These are phyloP conservation scores for Plusia festucae DNA, from an alignment of 2,888 invertebrate genomes.

Conservation along the genomic window DNA sequence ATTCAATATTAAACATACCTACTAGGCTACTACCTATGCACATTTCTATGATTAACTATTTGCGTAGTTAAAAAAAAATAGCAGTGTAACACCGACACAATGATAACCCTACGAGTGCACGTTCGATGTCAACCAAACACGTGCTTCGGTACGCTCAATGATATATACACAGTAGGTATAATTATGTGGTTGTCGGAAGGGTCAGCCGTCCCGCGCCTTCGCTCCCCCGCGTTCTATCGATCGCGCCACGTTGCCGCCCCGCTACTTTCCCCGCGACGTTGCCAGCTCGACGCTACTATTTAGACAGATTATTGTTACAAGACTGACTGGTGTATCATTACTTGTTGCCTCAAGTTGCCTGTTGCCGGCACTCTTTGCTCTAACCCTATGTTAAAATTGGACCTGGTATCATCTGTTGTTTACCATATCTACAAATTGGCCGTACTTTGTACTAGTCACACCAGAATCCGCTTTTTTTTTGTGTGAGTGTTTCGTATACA, in stretches of 20 bases:
- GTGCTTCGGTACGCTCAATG: constrained; percentile 50
- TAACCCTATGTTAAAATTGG: constrained; percentile 28
- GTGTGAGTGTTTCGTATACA: constrained; percentile 11
- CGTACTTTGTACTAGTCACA: constrained; percentile 22
- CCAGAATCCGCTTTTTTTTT: constrained; percentile 22
- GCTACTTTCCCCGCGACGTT: constrained; percentile 80
- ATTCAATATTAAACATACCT: too few species aligned
- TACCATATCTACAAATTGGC: constrained; percentile 23
- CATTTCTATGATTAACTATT: constrained; percentile 7
- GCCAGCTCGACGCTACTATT: constrained; percentile 76
- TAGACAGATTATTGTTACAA: constrained; percentile 68
- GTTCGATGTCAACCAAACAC: constrained; percentile 57
- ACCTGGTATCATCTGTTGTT: constrained; percentile 27
- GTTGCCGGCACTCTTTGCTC: constrained; percentile 37
- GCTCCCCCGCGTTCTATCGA: constrained; percentile 67
- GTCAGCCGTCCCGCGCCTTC: constrained; percentile 65
- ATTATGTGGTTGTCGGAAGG: constrained; percentile 67
- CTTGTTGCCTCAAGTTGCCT: constrained; percentile 71
- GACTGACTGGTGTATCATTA: constrained; percentile 66
- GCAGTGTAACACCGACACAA: constrained; percentile 22
- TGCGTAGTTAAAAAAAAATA: constrained; percentile 20
- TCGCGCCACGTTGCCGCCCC: constrained; percentile 76
- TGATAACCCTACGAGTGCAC: constrained; percentile 53
- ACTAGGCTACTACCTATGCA: too few species aligned
- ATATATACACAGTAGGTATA: constrained; percentile 52